Base-by-base conservation (phyloP, 2,888 invertebrate species). In the Agrochola lota region DNA sequence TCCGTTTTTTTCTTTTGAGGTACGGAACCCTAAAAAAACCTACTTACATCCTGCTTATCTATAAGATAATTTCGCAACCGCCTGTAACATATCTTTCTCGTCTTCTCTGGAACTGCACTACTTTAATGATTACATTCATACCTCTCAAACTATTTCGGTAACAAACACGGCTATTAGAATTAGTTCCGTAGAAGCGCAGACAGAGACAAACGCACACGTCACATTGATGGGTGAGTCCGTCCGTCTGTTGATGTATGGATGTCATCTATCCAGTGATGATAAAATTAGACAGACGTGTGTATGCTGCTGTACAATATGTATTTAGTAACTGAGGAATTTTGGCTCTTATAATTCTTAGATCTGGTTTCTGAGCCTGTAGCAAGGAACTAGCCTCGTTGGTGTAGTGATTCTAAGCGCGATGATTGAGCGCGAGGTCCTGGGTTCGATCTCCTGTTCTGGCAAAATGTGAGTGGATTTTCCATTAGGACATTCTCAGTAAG, bases 161-260 rank as follows among this genome's bases (percentile, higher is more conserved):
- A 70, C 85, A 82, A 76, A 78, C 76, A 81, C 70, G 46, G 68
- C 78, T 66, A 82, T 88, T 77, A 64, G 67, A 83, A 88, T 83
- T 78, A 85, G 88, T 85, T 87, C 81, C 72, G 67, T 72, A 81
- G 81, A 76, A 74, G 69, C 23, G 55, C 12, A 11, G 86, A 89
- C 90, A 88, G 86, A 81, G 89, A 91, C 87, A 86, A 85, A 90
- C 87, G 60, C 73, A 87, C 85, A 63, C 68, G 80, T 74, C 84
- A 72, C 86, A 88, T 90, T 89, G 91, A 91, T 90, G 89, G 77
- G 80, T 81, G 76, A 81, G 78, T 78, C 79, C 60, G 85, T 77
- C 80, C 84, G 83, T 71, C 57, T 74, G 71, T 82, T 89, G 90
- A 91, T 89, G 81, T 88, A 91, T 90, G 77, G 60, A 69, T 69